Percentiles rank a stretch among this genome's conserved stretches.
phyloP scores from a whole-genome alignment of 2,888 invertebrate genomes.

The Eurois occulta region DNA sequence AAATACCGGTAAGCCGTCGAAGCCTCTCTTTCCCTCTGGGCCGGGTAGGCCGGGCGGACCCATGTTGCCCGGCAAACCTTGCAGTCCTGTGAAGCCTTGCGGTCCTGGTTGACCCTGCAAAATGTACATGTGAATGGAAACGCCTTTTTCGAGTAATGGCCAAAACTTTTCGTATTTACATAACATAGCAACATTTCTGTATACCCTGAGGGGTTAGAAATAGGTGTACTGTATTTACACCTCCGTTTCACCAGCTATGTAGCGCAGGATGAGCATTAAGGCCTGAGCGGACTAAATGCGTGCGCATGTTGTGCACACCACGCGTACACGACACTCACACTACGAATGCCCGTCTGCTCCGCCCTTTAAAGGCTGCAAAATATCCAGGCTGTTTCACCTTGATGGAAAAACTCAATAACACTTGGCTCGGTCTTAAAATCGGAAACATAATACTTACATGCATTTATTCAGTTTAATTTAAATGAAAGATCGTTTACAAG shows the following conservation, averaged over 20 bases:
- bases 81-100: constrained; percentile 74
- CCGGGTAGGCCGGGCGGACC: constrained; percentile 79
- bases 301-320: not conserved
- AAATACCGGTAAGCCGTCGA: constrained; percentile 86
- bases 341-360: not conserved
- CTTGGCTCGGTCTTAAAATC: not conserved
- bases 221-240: not conserved
- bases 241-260: not conserved
- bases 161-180: not conserved
- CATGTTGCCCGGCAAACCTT: constrained; percentile 73
- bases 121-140: not conserved
- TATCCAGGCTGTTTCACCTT: not conserved
- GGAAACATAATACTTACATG: not conserved
- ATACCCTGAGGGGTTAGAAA: not conserved
- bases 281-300: not conserved
- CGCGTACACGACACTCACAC: no score
- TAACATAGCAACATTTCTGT: not conserved
- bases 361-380: not conserved
- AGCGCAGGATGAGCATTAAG: not conserved
- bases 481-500: not conserved
- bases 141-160: not conserved
- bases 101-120: constrained; percentile 76
- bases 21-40: constrained; percentile 84
- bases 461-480: not conserved
- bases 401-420: not conserved